Base-by-base conservation (phyloP, 1,140 invertebrate genomes). In the Odontomachus brunneus region DNA sequence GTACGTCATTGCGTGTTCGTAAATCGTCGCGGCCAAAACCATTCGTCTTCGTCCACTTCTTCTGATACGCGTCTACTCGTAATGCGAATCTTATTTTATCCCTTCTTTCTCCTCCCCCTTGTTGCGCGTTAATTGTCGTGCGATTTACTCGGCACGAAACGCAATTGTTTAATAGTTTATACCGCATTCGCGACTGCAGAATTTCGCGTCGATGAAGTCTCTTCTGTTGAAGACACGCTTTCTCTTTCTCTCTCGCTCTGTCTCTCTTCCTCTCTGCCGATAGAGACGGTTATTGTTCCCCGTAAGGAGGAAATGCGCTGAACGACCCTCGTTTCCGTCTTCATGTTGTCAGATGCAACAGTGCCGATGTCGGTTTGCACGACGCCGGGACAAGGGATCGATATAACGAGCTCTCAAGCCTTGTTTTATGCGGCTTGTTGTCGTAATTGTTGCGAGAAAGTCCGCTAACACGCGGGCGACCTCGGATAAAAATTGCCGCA, bases 41-140 rank as follows among this genome's bases (percentile, higher is more conserved):
- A 86, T 86, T 60, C 65, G 74, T 82, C 71, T 82, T 75, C 17
- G 44, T 29, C 12, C 19, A n/a, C 66, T 81, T 82, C 76, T 71
- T 48, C 71, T 17, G 67, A 22, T 17, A 24, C 49, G 11, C 59
- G n/a, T 49, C 38, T 63, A 26, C 29, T 57, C 85, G 38, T 22
- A 29, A 73, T 19, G 83, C 48, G 24, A 33, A 15, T 49, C 19
- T 51, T n/a, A 65, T 38, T 66, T 65, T 17, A 9, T n/a, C 51
- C 0, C 38, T 33, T 57, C 59, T 66, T 24, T 66, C 66, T 38
- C 4, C 62, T 17, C 14, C 15, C 44, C 22, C 15, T 33, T 29
- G 4, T 44, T 17, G 1, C 63, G 33, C 14, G 44, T 15, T 78
- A 71, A 44, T 33, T 80, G 19, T 7, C 38, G 38, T 17, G 49